Evolutionary conservation across 2,888 invertebrate species (phyloP).

Genomic region (Aspidiotus destructor): DNA sequence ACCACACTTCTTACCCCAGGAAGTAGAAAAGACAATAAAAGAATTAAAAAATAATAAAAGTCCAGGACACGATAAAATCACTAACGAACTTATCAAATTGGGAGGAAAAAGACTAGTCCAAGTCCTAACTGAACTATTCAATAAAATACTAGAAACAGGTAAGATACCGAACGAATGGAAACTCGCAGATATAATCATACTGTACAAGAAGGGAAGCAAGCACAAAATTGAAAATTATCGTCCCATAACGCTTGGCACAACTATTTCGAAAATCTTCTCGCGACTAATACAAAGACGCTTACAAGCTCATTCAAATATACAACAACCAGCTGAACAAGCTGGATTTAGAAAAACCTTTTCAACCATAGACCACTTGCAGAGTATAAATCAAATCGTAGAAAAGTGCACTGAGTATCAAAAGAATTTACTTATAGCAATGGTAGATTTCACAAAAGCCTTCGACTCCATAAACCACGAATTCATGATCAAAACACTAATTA

Average conservation of each 20-base stretch:
- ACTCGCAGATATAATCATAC: slow-evolving; percentile 10
- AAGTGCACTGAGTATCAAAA: slow-evolving; percentile 14
- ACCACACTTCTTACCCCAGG: background rate
- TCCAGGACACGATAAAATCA: slow-evolving; percentile 17
- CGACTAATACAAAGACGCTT: slow-evolving; percentile 12
- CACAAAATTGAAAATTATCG: slow-evolving; percentile 19
- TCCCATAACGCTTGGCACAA: slow-evolving; percentile 21
- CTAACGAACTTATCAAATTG: slow-evolving; percentile 21
- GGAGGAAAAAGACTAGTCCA: slow-evolving; percentile 6
- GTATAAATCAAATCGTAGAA: slow-evolving; percentile 1
- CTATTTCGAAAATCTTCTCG: slow-evolving; percentile 17
- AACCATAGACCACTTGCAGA: slow-evolving; percentile 3
- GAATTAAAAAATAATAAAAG: slow-evolving; percentile 23
- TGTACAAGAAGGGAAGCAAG: slow-evolving; percentile 29
- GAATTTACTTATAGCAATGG: slow-evolving; percentile 1
- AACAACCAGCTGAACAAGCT: slow-evolving; percentile 14
- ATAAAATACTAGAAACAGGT: slow-evolving; percentile 11
- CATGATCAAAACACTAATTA: background rate
- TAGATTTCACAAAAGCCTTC: slow-evolving; percentile 18
- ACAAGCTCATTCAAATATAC: slow-evolving; percentile 5
- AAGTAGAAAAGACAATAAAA: slow-evolving; percentile 18
- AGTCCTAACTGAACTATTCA: slow-evolving; percentile 13
- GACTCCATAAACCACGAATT: slow-evolving; percentile 4
- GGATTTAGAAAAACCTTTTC: slow-evolving; percentile 13
- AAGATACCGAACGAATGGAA: slow-evolving; percentile 19